Evolutionary conservation across 2,888 invertebrate species (phyloP).

Genomic region (Scaptomyza flava): DNA sequence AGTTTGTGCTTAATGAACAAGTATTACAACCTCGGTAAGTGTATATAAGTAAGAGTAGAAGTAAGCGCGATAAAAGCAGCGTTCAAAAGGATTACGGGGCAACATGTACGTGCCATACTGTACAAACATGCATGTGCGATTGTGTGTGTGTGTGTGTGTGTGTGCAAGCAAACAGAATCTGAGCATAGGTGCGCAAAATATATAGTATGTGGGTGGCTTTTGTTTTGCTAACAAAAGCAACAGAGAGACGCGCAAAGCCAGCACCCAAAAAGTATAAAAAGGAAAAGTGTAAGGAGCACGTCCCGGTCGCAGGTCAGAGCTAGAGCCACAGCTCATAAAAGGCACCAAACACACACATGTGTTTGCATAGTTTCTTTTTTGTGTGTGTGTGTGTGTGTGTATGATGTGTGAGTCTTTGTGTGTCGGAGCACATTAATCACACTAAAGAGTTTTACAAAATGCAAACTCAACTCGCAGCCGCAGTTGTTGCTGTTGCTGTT

Average conservation of each 20-base stretch:
- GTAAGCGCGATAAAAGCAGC: constrained; percentile 78
- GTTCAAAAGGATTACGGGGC: constrained; percentile 72
- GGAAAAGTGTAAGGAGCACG: constrained; percentile 80
- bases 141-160: constrained; percentile 19
- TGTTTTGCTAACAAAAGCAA: constrained; percentile 75
- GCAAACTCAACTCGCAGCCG: constrained; percentile 62
- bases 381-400: constrained; percentile 20
- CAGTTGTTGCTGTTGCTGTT: constrained; percentile 51
- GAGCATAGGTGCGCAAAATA: constrained; percentile 16
- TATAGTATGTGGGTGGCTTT: constrained; percentile 65
- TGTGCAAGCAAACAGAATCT: constrained; percentile 41
- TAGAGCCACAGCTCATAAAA: constrained; percentile 66
- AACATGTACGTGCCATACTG: constrained; percentile 19
- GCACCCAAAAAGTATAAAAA: constrained; percentile 19
- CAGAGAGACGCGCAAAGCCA: constrained; percentile 45
- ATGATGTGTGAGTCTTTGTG: constrained; percentile 15
- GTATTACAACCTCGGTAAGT: constrained; percentile 39
- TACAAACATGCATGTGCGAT: constrained; percentile 5
- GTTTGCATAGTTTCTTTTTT: constrained; percentile 48
- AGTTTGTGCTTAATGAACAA: constrained; percentile 46
- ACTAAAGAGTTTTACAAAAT: constrained; percentile 79
- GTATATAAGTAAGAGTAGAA: constrained; percentile 39
- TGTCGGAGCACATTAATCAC: constrained; percentile 73
- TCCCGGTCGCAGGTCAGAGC: constrained; percentile 71
- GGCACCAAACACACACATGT: constrained; percentile 58